These are phyloP conservation scores for Rousettus leschenaultii DNA, from an alignment of 2,113 vertebrate genomes.

Conservation along the genomic window DNA sequence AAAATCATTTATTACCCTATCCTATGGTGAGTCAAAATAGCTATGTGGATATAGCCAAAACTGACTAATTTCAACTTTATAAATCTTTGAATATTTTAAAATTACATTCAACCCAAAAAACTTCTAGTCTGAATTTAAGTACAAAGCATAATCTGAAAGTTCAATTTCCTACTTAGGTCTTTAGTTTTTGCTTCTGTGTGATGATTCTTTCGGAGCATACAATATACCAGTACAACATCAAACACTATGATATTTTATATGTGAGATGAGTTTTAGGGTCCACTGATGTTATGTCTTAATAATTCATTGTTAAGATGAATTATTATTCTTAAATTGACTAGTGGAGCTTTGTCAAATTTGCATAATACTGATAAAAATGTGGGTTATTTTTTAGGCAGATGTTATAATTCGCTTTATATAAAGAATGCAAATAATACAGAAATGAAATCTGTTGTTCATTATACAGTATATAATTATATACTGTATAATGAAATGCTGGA, in stretches of 20 bases:
- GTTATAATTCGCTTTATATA: constrained; percentile 48
- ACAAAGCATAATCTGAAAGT: background rate
- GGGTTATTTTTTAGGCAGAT: constrained; percentile 44
- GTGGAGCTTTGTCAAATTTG: constrained; percentile 23
- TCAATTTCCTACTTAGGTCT: background rate
- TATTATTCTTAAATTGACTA: constrained; percentile 49
- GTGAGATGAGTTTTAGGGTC: constrained; percentile 46
- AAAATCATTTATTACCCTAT: background rate
- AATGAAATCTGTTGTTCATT: constrained; percentile 34
- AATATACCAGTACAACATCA: constrained; percentile 30
- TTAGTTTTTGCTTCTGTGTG: background rate
- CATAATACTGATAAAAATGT: constrained; percentile 19
- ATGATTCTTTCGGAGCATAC: constrained; percentile 44
- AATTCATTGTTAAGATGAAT: constrained; percentile 52
- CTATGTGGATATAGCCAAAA: background rate
- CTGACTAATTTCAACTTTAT: background rate
- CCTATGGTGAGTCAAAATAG: background rate
- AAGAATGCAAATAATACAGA: constrained; percentile 35
- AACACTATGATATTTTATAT: background rate
- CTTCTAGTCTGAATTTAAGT: background rate
- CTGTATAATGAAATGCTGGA: background rate
- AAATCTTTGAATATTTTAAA: constrained; percentile 30
- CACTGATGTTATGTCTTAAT: constrained; percentile 19
- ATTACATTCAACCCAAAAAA: constrained; percentile 12
- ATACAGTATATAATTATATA: background rate